Base-by-base conservation (phyloP, 2,797 vertebrate genomes). In the Amblyraja radiata region DNA sequence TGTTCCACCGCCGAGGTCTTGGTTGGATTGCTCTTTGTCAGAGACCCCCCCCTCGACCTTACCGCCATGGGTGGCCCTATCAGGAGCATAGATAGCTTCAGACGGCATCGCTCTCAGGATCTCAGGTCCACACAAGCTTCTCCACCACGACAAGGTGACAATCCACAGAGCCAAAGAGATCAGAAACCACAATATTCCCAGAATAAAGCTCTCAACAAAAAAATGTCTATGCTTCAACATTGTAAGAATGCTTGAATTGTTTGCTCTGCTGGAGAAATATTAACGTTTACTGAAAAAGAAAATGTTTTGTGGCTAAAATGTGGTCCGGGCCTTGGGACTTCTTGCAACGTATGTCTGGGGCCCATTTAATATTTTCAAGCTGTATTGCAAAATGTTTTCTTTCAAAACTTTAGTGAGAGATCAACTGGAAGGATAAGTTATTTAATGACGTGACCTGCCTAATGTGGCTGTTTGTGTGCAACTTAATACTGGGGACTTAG, bases 161-260 rank as follows among this genome's bases (percentile, higher is more conserved):
- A 54, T 54, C 46, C 46, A 54, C 46, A 6, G 46, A 54, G 46
- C 5, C 5, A 54, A n/a, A 65, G 63, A 36, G n/a, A 3, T n/a
- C n/a, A n/a, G n/a, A 65, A 90, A 36, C 32, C 63, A 90, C 86
- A 23, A n/a, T 65, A 68, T 65, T 90, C 86, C 86, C 18, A n/a
- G 63, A 90, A 90, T 36, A 68, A 90, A 63, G 63, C 32, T 36
- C 86, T 9, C 39, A 28, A 18, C 39, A 23, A 61, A 81, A 90
- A 65, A 88, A 61, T 90, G 46, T 46, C 46, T 3, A 9, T 65
- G 63, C 84, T 68, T 63, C 61, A 90, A 90, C 63, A 36, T 9
- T n/a, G 6, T 58, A 83, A 46, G 54, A 54, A 83, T 46, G 39
- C 80, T 46, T 58, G 39, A 58, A 83, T 46, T 83, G 80, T 83